Evolutionary conservation across 1,140 invertebrate species (phyloP).

Genomic region (Drosophila ogumai): DNA sequence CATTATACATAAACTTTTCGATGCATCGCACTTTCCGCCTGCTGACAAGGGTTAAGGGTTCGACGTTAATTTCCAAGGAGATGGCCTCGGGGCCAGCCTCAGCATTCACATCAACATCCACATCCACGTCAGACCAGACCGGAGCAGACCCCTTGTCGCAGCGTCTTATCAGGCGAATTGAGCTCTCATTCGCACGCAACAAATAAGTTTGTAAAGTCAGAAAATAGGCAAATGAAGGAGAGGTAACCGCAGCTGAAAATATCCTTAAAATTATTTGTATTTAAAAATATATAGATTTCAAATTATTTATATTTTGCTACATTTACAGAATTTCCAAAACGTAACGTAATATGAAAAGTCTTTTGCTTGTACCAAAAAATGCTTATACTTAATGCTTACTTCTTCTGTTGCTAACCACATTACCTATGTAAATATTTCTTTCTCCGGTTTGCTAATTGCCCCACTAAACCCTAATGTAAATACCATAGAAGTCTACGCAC

Average conservation of each 20-base stretch:
- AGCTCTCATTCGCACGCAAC: constrained; percentile 78
- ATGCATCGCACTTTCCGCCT: constrained; percentile 33
- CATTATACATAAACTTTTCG: constrained; percentile 62
- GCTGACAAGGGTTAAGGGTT: constrained; percentile 53
- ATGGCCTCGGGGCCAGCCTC: constrained; percentile 38
- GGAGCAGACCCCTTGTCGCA: constrained; percentile 29
- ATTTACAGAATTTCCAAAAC: background rate
- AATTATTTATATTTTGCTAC: too few relatives aligned
- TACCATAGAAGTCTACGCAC: too few relatives aligned
- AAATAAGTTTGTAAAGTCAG: constrained; percentile 59
- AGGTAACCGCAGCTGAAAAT: constrained; percentile 11
- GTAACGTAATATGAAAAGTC: background rate
- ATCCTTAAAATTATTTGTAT: background rate
- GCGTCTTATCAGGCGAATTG: constrained; percentile 74
- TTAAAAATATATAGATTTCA: too few relatives aligned
- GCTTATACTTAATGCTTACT: background rate
- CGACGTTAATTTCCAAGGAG: constrained; percentile 28
- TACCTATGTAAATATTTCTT: background rate
- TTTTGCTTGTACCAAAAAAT: background rate
- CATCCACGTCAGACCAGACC: constrained; percentile 45
- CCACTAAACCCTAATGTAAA: too few relatives aligned
- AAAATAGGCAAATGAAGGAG: background rate
- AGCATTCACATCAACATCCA: constrained; percentile 54
- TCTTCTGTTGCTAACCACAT: background rate
- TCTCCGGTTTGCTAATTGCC: background rate